These are phyloP conservation scores for Lemur catta DNA, from an alignment of 2,797 vertebrate species.

Conservation along the genomic window DNA sequence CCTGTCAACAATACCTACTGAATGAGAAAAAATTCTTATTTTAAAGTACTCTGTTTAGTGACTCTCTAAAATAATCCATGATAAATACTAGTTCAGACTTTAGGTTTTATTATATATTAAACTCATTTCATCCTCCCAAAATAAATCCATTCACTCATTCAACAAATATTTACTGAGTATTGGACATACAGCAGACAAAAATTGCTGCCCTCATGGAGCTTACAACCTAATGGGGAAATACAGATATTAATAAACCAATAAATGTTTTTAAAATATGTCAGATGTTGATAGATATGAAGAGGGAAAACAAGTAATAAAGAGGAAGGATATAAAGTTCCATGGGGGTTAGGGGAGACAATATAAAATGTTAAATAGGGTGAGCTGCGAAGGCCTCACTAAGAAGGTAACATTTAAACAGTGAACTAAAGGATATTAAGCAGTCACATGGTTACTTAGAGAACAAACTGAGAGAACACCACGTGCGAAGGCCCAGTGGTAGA, in stretches of 20 bases:
- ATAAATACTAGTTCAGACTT: background rate
- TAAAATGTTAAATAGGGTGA: background rate
- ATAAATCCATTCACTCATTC: background rate
- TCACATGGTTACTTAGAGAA: background rate
- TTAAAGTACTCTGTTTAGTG: background rate
- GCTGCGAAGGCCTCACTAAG: background rate
- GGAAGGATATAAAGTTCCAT: background rate
- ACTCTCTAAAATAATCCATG: background rate
- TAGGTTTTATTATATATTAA: conserved; percentile 40
- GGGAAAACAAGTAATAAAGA: background rate
- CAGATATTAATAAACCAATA: background rate
- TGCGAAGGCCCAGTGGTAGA: background rate
- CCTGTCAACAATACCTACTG: background rate
- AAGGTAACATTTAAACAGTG: background rate
- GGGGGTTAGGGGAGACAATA: background rate
- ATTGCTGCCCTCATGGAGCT: background rate
- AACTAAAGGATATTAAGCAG: background rate
- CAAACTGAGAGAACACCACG: background rate
- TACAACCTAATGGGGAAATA: background rate
- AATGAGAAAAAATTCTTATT: background rate
- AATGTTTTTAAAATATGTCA: background rate
- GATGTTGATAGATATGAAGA: background rate
- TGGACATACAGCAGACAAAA: background rate
- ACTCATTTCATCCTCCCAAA: background rate
- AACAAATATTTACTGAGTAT: background rate